phyloP scores from a whole-genome alignment of 2,888 invertebrate genomes.

The Hypolimnas misippus region DNA sequence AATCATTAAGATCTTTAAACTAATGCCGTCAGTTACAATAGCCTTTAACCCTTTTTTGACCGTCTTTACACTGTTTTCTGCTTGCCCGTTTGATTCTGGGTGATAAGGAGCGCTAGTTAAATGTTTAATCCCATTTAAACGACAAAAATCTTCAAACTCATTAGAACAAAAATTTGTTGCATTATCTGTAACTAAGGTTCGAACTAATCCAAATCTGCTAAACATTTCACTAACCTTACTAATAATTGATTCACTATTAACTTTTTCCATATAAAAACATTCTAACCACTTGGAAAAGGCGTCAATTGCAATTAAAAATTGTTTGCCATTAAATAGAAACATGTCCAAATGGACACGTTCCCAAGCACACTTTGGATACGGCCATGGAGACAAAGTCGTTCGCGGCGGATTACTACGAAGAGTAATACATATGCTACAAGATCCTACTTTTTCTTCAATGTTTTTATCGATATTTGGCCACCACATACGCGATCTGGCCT shows the following conservation, averaged over 20 bases:
- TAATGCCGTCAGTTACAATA: constrained; percentile 13
- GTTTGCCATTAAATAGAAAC: neutral
- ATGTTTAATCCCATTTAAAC: constrained; percentile 33
- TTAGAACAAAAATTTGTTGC: constrained; percentile 32
- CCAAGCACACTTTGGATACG: constrained; percentile 25
- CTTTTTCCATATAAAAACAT: constrained; percentile 30
- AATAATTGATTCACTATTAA: constrained; percentile 22
- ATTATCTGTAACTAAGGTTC: constrained; percentile 39
- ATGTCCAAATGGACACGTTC: constrained; percentile 33
- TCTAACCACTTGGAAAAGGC: constrained; percentile 35
- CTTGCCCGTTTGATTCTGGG: constrained; percentile 38
- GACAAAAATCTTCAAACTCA: constrained; percentile 30
- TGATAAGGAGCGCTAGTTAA: constrained; percentile 31
- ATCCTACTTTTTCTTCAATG: constrained; percentile 35
- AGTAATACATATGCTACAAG: constrained; percentile 26
- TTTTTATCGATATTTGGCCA: constrained; percentile 35
- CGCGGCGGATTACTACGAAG: constrained; percentile 30
- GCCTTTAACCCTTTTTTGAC: constrained; percentile 39
- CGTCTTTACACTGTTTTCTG: constrained; percentile 39
- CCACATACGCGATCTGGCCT: constrained; percentile 35
- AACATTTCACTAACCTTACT: constrained; percentile 27
- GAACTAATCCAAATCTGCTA: constrained; percentile 29
- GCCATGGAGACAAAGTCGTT: constrained; percentile 36
- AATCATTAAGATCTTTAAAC: neutral
- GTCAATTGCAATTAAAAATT: constrained; percentile 33